Conservation (phyloP, 2,888 invertebrate genomes). For the Neoascia interrupta region DNA sequence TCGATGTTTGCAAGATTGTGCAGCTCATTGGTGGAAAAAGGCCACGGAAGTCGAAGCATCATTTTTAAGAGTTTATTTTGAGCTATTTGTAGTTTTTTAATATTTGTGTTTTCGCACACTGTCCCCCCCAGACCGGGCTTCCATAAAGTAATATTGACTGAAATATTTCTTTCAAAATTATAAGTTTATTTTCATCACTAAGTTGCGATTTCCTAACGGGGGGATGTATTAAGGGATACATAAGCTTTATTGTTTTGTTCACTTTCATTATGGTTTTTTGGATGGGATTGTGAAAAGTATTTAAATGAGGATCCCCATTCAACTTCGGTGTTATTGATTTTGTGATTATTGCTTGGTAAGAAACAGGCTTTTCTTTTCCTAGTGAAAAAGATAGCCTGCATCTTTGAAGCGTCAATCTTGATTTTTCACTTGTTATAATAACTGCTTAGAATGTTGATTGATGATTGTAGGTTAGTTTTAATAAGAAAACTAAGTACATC, state of each 20-base stretch:
- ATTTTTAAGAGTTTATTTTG: constrained; percentile 13
- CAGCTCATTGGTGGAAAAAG: no score
- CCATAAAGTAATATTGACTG: constrained; percentile 11
- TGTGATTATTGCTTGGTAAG: neutral
- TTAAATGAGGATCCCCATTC: neutral
- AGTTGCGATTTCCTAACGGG: constrained; percentile 3
- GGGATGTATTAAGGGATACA: constrained; percentile 2
- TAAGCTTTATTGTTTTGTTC: neutral
- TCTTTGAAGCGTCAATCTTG: neutral
- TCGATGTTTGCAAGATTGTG: no score
- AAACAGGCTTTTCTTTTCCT: constrained; percentile 7
- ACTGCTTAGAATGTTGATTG: neutral
- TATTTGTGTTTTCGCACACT: neutral
- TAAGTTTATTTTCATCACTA: constrained; percentile 8
- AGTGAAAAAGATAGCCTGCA: constrained; percentile 4
- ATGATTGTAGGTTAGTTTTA: constrained; percentile 11
- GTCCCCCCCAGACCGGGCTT: constrained; percentile 2
- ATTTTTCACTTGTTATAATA: neutral
- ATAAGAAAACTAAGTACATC: no score
- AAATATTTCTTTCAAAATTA: constrained; percentile 4
- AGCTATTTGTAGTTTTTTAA: constrained; percentile 1
- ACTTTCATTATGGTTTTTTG: neutral
- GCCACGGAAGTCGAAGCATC: constrained; percentile 5
- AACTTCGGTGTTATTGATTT: neutral
- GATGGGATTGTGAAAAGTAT: neutral